Evolutionary conservation across 1,140 invertebrate species (phyloP).

Genomic region (Ganaspis sp.): DNA sequence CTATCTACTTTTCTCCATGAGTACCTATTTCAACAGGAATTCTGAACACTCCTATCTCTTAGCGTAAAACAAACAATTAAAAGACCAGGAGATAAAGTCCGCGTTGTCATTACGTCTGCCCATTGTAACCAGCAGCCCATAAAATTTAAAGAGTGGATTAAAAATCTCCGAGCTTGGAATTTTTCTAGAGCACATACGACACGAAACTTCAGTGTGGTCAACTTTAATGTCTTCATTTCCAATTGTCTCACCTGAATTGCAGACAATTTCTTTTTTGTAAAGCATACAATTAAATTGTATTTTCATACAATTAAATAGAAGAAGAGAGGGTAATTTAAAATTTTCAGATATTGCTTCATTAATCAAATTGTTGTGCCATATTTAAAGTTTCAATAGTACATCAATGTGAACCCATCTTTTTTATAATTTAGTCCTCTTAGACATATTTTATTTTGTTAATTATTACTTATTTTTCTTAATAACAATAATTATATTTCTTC

Average conservation of each 20-base stretch:
- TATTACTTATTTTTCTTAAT: too few relatives aligned
- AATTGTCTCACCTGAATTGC: background rate
- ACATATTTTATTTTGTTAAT: too few relatives aligned
- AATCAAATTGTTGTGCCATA: too few relatives aligned
- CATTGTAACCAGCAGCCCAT: constrained; percentile 58
- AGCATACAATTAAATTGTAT: too few relatives aligned
- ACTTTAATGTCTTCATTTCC: background rate
- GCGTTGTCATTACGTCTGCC: constrained; percentile 58
- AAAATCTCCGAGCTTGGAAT: constrained; percentile 31
- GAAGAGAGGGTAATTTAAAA: too few relatives aligned
- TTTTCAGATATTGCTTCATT: too few relatives aligned
- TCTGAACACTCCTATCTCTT: constrained; percentile 40
- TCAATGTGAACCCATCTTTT: too few relatives aligned
- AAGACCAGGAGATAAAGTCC: constrained; percentile 55
- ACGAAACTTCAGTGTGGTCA: background rate
- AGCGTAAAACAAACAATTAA: constrained; percentile 63
- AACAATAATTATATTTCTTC: too few relatives aligned
- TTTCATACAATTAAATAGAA: too few relatives aligned
- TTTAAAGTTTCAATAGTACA: too few relatives aligned
- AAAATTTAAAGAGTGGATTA: constrained; percentile 61
- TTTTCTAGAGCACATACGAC: background rate
- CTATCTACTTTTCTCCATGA: background rate
- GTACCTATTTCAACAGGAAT: constrained; percentile 43
- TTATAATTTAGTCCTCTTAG: too few relatives aligned
- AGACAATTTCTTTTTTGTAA: too few relatives aligned